Base-by-base conservation (phyloP, 2,797 vertebrate genomes). In the Alfaro cultratus region DNA sequence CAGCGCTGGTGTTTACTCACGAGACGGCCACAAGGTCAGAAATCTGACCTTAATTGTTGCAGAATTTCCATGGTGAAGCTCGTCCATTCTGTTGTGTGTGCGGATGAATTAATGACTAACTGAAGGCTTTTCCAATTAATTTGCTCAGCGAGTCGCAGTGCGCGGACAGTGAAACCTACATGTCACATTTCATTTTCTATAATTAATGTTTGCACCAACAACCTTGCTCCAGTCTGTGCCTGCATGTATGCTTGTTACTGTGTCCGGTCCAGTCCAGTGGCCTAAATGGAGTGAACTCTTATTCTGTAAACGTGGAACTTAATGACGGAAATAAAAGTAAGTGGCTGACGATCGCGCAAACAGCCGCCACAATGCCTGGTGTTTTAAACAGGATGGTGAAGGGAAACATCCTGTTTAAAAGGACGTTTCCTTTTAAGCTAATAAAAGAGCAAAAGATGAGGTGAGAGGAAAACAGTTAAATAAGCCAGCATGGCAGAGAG, bases 71-170 rank as follows among this genome's bases (percentile, higher is more conserved):
- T 77, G 60, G 62, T 75, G n/a, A 76, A 73, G 64, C 0, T 0
- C 15, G 26, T 60, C 13, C 12, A 26, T 39, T 3, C 15, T 49
- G 29, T 1, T 1, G 18, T 3, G 76, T 39, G 76, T 39, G 11
- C 11, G 7, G 21, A 45, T 47, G 71, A 86, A 83, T 82, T 76
- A 76, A 77, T 79, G 51, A 53, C 64, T 46, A 78, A 75, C n/a
- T 53, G 55, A 68, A 81, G 78, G 26, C 74, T 83, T 83, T 86
- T 90, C 60, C 26, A 67, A 47, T 79, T 81, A 77, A 87, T 73
- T 71, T 57, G 57, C 41, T 78, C 6, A 7, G 46, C 23, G 47
- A 2, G 1, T 79, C 0, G 39, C 51, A 13, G 46, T 74, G 41
- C 7, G 68, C n/a, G 72, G 15, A 21, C 12, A 43, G 53, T 77